Evolutionary conservation across 64 coral and sea anemone species (phyloP).

Genomic region (Stylophora pistillata): DNA sequence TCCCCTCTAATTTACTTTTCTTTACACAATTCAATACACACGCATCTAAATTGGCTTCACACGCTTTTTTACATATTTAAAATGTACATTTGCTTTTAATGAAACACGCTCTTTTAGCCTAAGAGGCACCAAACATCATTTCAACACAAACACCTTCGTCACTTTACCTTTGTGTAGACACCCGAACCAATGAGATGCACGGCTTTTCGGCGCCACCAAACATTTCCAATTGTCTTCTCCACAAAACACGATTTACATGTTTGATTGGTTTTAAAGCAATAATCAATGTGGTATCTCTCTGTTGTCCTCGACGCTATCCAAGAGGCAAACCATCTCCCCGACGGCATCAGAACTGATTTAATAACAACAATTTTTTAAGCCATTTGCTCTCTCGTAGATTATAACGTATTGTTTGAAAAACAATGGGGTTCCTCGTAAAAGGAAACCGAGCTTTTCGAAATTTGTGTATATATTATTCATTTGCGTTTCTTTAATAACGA

Average conservation of each 20-base stretch:
- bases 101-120: neutral
- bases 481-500: neutral
- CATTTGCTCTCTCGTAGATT: neutral
- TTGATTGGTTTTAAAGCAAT: neutral
- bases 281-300: neutral
- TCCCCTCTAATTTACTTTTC: too few relatives aligned
- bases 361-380: neutral
- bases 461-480: slow-evolving; percentile 28
- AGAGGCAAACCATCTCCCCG: neutral
- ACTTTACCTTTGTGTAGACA: neutral
- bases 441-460: neutral
- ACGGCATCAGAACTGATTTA: neutral
- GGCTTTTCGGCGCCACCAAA: neutral
- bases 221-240: neutral
- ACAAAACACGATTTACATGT: neutral
- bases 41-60: too few relatives aligned
- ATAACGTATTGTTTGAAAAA: neutral
- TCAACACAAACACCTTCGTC: neutral
- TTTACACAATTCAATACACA: too few relatives aligned
- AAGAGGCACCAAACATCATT: neutral
- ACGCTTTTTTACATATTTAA: too few relatives aligned
- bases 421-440: neutral
- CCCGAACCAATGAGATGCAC: neutral
- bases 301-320: neutral
- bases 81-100: too few relatives aligned